Conservation (phyloP, 2,888 invertebrate species). For the Aphodius sticticus region DNA sequence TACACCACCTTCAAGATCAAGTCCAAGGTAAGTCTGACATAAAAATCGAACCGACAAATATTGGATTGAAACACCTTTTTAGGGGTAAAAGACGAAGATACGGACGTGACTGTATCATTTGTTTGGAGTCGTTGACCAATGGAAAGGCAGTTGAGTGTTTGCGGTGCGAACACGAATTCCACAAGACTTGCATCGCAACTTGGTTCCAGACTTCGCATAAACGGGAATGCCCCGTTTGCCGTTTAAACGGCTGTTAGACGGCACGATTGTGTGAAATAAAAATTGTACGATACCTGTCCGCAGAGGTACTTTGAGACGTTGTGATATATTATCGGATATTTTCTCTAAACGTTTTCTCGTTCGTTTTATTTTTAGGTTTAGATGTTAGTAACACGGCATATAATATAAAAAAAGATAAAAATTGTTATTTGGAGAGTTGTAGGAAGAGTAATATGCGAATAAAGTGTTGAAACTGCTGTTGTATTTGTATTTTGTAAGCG, state of each 20-base stretch:
- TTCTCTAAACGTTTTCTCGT: background rate
- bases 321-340: background rate
- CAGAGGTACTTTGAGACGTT: background rate
- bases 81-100: slow-evolving; percentile 10
- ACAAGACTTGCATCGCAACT: slow-evolving; percentile 36
- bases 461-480: background rate
- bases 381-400: background rate
- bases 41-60: too few species aligned
- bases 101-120: slow-evolving; percentile 39
- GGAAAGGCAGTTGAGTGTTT: slow-evolving; percentile 35
- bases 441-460: background rate
- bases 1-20: slow-evolving; percentile 10
- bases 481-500: background rate
- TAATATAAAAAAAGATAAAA: background rate
- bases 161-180: background rate
- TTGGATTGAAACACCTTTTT: background rate
- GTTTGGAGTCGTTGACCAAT: slow-evolving; percentile 36
- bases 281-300: background rate
- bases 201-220: slow-evolving; percentile 35
- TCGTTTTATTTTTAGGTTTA: background rate
- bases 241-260: background rate
- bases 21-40: slow-evolving; percentile 6
- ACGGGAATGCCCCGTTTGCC: background rate
- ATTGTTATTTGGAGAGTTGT: background rate
- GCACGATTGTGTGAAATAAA: background rate